Percentiles rank a stretch among this genome's conserved stretches.
Conservation (phyloP, 2,113 vertebrate genomes). For the Zootoca vivipara region DNA sequence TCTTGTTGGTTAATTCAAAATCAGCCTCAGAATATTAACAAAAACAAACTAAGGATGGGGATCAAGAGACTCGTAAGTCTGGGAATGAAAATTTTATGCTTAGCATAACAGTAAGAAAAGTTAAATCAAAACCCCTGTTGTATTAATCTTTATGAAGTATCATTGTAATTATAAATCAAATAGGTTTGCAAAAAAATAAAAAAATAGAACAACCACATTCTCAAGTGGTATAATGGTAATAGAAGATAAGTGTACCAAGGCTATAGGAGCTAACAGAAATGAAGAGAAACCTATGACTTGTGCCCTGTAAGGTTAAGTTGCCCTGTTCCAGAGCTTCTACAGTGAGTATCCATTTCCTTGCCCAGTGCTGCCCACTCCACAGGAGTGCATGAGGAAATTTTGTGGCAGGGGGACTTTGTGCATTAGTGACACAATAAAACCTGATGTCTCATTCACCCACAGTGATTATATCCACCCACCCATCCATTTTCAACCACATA, state of each 20-base stretch:
- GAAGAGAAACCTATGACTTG: background rate
- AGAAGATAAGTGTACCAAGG: background rate
- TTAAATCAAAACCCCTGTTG: background rate
- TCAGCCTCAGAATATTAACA: background rate
- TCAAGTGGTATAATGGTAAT: background rate
- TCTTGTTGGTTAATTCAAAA: background rate
- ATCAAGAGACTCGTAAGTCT: background rate
- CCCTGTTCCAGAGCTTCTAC: too few relatives aligned
- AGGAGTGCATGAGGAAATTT: too few relatives aligned
- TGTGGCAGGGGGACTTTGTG: too few relatives aligned
- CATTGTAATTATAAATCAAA: slow-evolving; percentile 13
- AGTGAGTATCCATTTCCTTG: too few relatives aligned
- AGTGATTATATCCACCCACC: too few relatives aligned
- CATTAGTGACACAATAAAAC: too few relatives aligned
- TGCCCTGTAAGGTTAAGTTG: background rate
- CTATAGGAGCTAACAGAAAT: background rate
- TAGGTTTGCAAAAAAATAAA: background rate
- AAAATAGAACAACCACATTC: background rate
- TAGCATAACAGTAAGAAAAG: background rate
- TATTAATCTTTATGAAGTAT: background rate
- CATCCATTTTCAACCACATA: too few relatives aligned
- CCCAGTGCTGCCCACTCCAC: too few relatives aligned
- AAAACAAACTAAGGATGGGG: background rate
- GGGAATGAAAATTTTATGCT: slow-evolving; percentile 3
- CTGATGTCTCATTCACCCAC: too few relatives aligned